Conservation (phyloP, 2,888 invertebrate genomes). For the Sipunculus nudus region DNA sequence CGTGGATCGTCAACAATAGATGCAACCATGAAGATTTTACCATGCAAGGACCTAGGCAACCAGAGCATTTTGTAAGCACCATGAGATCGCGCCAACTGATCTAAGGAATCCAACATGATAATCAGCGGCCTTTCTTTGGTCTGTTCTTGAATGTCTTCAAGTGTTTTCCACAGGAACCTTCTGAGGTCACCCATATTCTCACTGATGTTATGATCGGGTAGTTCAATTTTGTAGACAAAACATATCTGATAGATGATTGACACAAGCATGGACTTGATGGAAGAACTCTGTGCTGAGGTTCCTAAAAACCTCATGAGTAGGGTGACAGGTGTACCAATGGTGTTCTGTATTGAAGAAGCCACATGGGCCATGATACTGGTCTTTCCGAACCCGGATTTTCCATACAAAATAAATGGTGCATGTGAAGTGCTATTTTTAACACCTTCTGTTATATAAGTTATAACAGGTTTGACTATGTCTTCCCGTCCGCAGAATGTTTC, state of each 20-base stretch:
- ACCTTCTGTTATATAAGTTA: no score
- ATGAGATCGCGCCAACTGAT: constrained; percentile 28
- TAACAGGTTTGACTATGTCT: constrained; percentile 16
- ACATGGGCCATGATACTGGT: constrained; percentile 33
- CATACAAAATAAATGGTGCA: constrained; percentile 29
- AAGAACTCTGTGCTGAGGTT: constrained; percentile 45
- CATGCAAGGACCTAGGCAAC: constrained; percentile 33
- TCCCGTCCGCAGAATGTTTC: constrained; percentile 38
- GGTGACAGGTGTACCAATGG: constrained; percentile 23
- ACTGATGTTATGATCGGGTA: constrained; percentile 5
- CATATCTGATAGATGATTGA: constrained; percentile 42
- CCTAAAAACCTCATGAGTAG: constrained; percentile 45
- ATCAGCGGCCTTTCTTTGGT: constrained; percentile 13
- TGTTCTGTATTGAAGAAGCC: constrained; percentile 11
- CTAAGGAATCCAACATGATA: constrained; percentile 39
- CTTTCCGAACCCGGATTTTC: constrained; percentile 39
- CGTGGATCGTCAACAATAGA: constrained; percentile 25
- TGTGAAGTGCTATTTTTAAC: no score
- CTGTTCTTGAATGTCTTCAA: constrained; percentile 7
- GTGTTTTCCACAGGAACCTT: constrained; percentile 8
- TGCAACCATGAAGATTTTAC: constrained; percentile 27
- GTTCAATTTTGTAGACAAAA: constrained; percentile 2
- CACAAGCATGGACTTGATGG: constrained; percentile 35
- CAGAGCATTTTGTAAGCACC: constrained; percentile 33
- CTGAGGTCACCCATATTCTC: constrained; percentile 22